A percentile compares a stretch with the other conserved stretches of the same genome.
phyloP scores from a whole-genome alignment of 2,888 invertebrate species.

The Eristalis arbustorum region DNA sequence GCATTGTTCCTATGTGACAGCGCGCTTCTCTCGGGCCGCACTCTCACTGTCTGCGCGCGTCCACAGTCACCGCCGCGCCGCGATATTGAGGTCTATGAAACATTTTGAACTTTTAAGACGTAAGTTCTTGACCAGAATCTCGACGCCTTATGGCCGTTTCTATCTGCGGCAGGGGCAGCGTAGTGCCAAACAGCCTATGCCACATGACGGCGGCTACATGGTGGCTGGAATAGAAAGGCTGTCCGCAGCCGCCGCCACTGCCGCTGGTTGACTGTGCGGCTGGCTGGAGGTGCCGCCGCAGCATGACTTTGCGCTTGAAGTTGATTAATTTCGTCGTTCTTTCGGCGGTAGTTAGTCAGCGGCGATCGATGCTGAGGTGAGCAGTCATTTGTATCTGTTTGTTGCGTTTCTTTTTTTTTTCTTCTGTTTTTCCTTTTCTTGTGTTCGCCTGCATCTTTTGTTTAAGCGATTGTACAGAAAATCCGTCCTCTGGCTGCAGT shows the following conservation, averaged over 20 bases:
- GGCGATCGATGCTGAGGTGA: conserved; percentile 66
- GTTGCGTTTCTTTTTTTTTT: conserved; percentile 14
- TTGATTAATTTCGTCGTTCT: conserved; percentile 69
- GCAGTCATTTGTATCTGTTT: conserved; percentile 58
- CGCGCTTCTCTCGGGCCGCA: conserved; percentile 40
- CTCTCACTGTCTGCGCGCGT: background rate
- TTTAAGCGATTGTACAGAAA: conserved; percentile 59
- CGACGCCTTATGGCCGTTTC: conserved; percentile 65
- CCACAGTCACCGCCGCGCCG: conserved; percentile 8
- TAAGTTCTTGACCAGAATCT: conserved; percentile 72
- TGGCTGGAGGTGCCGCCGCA: conserved; percentile 62
- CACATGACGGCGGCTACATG: background rate
- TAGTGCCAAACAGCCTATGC: conserved; percentile 26
- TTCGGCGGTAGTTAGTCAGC: conserved; percentile 65
- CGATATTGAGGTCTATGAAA: conserved; percentile 63
- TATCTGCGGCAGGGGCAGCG: conserved; percentile 29
- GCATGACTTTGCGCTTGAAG: conserved; percentile 66
- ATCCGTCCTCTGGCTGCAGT: conserved; percentile 16
- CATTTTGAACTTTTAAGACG: conserved; percentile 71
- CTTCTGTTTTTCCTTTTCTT: background rate
- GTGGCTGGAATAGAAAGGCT: conserved; percentile 61
- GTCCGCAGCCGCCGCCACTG: background rate
- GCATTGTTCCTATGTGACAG: conserved; percentile 44
- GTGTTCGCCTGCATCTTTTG: conserved; percentile 53
- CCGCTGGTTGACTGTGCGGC: background rate